Conservation (phyloP, 2,888 invertebrate genomes). For the Cephus nigrinus region DNA sequence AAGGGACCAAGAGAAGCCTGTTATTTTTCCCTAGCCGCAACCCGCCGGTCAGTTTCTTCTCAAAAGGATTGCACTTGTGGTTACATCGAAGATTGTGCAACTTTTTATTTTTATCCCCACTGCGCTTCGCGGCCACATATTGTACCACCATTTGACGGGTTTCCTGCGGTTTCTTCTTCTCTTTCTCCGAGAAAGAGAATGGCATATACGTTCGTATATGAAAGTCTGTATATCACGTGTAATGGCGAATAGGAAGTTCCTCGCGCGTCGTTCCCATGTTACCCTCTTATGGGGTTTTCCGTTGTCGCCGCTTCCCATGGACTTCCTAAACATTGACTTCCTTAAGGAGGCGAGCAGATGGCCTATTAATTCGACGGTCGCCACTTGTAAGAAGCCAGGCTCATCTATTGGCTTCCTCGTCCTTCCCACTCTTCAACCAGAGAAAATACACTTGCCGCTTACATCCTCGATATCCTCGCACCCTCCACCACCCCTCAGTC, state of each 20-base stretch:
- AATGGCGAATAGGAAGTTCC: constrained; percentile 22
- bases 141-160: background rate
- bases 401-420: constrained; percentile 8
- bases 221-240: background rate
- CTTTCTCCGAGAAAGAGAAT: background rate
- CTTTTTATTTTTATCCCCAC: background rate
- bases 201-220: background rate
- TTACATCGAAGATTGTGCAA: background rate
- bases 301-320: constrained; percentile 65
- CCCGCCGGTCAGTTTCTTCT: background rate
- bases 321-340: constrained; percentile 65
- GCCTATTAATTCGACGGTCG: constrained; percentile 60
- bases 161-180: background rate
- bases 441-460: background rate
- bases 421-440: background rate
- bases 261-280: constrained; percentile 61
- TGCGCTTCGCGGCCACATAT: background rate
- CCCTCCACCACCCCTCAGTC: background rate
- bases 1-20: too few species aligned
- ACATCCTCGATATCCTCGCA: background rate
- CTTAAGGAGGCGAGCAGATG: constrained; percentile 58
- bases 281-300: constrained; percentile 60
- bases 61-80: background rate
- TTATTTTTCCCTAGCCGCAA: too few species aligned
- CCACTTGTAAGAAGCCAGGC: constrained; percentile 19